A percentile compares a stretch with the other conserved stretches of the same genome.
phyloP scores from a whole-genome alignment of 2,113 vertebrate genomes.

The Turdus rufiventris region DNA sequence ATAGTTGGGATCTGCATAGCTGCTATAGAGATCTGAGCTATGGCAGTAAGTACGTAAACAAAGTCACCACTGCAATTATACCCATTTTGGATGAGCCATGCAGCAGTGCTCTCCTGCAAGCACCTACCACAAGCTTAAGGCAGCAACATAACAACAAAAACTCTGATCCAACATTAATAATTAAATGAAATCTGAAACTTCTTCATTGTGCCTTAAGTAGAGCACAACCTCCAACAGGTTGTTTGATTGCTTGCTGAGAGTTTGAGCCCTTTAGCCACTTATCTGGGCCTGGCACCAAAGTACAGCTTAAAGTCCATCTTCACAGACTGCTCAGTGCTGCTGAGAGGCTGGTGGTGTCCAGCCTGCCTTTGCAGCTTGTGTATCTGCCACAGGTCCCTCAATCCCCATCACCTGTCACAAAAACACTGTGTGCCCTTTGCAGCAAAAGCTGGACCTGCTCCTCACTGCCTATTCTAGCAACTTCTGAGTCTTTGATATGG shows the following conservation, averaged over 20 bases:
- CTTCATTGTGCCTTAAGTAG: neutral
- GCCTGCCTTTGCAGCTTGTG: neutral
- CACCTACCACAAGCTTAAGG: neutral
- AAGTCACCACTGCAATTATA: neutral
- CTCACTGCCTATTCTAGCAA: neutral
- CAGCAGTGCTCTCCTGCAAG: neutral
- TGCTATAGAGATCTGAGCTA: neutral
- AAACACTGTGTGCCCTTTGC: rapidly evolving
- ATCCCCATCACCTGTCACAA: rapidly evolving
- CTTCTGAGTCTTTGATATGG: neutral
- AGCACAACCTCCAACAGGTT: neutral
- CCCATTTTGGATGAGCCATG: neutral
- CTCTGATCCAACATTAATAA: neutral
- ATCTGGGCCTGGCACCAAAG: neutral
- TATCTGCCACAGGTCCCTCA: neutral
- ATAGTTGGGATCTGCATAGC: neutral
- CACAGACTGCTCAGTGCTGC: rapidly evolving
- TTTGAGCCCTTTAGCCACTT: neutral
- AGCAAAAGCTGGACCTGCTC: neutral
- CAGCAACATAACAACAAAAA: neutral
- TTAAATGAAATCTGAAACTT: neutral
- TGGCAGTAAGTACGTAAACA: neutral
- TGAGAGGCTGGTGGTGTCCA: neutral
- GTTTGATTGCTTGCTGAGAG: neutral
- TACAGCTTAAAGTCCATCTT: neutral